Conservation (phyloP, 2,113 vertebrate species). For the Scomber colias region DNA sequence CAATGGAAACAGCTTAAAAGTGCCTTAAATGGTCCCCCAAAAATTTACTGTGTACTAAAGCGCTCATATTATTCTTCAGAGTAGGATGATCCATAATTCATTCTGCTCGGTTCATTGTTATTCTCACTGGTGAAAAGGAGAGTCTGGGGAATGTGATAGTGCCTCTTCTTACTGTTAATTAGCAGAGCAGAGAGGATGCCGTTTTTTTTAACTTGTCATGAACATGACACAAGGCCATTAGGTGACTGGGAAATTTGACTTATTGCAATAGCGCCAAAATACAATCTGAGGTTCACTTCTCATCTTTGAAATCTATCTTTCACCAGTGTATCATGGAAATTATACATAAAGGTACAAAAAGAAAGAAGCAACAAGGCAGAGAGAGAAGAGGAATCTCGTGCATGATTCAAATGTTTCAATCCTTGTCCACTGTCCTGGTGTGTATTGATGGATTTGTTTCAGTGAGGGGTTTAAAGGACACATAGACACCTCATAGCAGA, state of each 20-base stretch:
- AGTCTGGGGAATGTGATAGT: slow-evolving; percentile 62
- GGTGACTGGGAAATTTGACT: slow-evolving; percentile 50
- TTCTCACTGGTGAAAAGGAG: slow-evolving; percentile 69
- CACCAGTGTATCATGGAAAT: background rate
- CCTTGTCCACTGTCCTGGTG: background rate
- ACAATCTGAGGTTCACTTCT: slow-evolving; percentile 26
- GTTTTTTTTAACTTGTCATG: slow-evolving; percentile 52
- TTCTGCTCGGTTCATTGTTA: slow-evolving; percentile 74
- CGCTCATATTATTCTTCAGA: slow-evolving; percentile 63
- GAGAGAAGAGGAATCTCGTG: too few species aligned
- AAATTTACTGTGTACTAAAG: slow-evolving; percentile 66
- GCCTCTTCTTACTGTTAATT: slow-evolving; percentile 72
- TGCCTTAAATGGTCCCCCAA: slow-evolving; percentile 56
- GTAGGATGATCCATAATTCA: slow-evolving; percentile 75
- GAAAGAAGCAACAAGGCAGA: background rate
- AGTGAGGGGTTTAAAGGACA: slow-evolving; percentile 39
- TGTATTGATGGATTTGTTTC: slow-evolving; percentile 22
- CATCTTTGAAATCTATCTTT: slow-evolving; percentile 24
- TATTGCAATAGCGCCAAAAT: slow-evolving; percentile 19
- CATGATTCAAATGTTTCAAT: slow-evolving; percentile 7
- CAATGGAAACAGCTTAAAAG: slow-evolving; percentile 53
- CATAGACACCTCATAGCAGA: background rate
- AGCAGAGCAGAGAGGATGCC: slow-evolving; percentile 48
- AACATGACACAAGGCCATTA: slow-evolving; percentile 70
- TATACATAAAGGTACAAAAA: background rate